These are phyloP conservation scores for Aurelia sp. DNA, from an alignment of 30 jellyfish, hydroid and myxozoan species.

Conservation along the genomic window DNA sequence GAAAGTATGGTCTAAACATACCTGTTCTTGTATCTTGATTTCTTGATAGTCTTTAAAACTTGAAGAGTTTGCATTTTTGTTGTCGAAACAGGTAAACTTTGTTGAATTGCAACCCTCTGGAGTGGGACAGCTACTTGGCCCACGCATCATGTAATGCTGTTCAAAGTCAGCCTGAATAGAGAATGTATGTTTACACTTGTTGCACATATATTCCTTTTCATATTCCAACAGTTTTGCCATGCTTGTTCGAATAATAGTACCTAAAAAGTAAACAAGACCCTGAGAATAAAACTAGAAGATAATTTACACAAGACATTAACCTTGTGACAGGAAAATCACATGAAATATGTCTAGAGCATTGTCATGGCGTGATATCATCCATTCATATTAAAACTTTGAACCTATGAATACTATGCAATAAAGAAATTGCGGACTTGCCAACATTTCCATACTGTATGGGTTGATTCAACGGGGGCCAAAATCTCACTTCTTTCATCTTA, in stretches of 20 bases:
- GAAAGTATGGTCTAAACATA: not conserved
- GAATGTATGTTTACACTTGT: constrained; percentile 85
- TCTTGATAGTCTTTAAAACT: constrained; percentile 97
- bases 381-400: too few relatives aligned
- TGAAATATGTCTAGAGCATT: too few relatives aligned
- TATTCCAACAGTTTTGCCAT: constrained; percentile 88
- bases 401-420: too few relatives aligned
- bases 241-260: constrained; percentile 95
- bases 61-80: constrained; percentile 1
- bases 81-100: constrained; percentile 66
- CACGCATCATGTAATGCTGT: constrained; percentile 68
- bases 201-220: constrained; percentile 91
- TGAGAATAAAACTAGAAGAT: too few relatives aligned
- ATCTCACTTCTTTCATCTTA: too few relatives aligned
- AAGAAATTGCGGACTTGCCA: too few relatives aligned
- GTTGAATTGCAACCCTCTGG: constrained; percentile 92
- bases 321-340: too few relatives aligned
- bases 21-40: constrained; percentile 98
- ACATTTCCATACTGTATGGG: too few relatives aligned
- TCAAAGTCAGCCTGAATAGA: constrained; percentile 86
- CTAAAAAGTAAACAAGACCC: constrained; percentile 23
- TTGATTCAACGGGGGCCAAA: too few relatives aligned
- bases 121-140: constrained; percentile 90
- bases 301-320: too few relatives aligned
- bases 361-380: too few relatives aligned